phyloP scores from a whole-genome alignment of 2,113 vertebrate species.

The Clarias macrocephalus region DNA sequence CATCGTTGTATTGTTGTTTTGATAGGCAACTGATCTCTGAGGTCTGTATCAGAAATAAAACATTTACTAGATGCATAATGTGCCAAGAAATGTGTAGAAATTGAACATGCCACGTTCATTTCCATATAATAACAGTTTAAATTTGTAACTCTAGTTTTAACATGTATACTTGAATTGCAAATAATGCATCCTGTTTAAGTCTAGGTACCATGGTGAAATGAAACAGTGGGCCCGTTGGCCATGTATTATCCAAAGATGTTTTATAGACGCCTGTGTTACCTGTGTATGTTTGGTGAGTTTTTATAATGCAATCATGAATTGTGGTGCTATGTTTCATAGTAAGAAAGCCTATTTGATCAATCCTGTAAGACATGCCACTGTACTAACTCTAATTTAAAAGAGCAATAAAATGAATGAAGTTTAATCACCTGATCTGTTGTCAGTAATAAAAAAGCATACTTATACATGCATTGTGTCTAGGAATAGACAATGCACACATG shows the following conservation, averaged over 20 bases:
- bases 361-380: slow-evolving; percentile 63
- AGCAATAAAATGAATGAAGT: slow-evolving; percentile 63
- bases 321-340: slow-evolving; percentile 66
- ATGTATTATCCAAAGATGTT: slow-evolving; percentile 77
- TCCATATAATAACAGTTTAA: slow-evolving; percentile 64
- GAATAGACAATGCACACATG: neutral
- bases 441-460: neutral
- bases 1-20: slow-evolving; percentile 64
- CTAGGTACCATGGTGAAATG: slow-evolving; percentile 64
- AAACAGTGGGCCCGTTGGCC: slow-evolving; percentile 62
- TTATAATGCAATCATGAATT: slow-evolving; percentile 62
- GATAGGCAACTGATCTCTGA: slow-evolving; percentile 75
- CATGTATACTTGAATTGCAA: slow-evolving; percentile 78
- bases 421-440: slow-evolving; percentile 41
- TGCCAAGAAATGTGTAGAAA: slow-evolving; percentile 77
- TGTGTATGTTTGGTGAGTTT: slow-evolving; percentile 55
- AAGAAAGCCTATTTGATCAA: slow-evolving; percentile 58
- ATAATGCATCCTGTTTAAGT: slow-evolving; percentile 62
- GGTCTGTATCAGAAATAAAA: slow-evolving; percentile 89
- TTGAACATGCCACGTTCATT: slow-evolving; percentile 53
- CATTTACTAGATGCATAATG: slow-evolving; percentile 87
- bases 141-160: slow-evolving; percentile 72
- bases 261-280: slow-evolving; percentile 64
- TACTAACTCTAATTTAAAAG: slow-evolving; percentile 69
- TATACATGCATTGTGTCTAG: neutral